phyloP scores from a whole-genome alignment of 2,888 invertebrate species.

The Dynastes hyllus region DNA sequence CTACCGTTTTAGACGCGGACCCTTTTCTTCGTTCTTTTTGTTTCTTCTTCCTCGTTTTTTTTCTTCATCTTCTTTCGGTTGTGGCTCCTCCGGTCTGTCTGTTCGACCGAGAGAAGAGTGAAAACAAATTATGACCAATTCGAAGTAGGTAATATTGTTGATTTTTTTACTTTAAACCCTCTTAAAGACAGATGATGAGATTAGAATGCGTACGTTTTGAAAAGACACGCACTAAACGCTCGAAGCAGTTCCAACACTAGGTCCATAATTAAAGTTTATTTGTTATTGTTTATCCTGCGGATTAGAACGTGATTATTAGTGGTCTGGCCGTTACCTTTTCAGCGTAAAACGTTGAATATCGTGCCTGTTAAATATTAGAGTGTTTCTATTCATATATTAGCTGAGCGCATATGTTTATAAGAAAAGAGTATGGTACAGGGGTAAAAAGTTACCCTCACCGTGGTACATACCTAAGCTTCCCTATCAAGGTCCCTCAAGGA shows the following conservation, averaged over 20 bases:
- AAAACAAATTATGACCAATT: constrained; percentile 47
- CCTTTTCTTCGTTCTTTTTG: constrained; percentile 26
- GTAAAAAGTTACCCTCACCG: constrained; percentile 21
- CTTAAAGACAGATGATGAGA: constrained; percentile 45
- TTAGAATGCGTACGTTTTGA: constrained; percentile 42
- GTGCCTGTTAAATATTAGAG: constrained; percentile 36
- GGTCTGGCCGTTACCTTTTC: constrained; percentile 39
- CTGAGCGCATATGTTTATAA: constrained; percentile 6
- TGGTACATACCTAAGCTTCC: neutral
- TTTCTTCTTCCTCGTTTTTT: constrained; percentile 26
- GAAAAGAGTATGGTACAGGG: constrained; percentile 17
- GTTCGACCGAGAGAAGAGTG: constrained; percentile 20
- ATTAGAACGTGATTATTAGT: constrained; percentile 50
- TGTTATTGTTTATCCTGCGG: constrained; percentile 48
- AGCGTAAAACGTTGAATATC: constrained; percentile 42
- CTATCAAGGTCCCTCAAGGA: neutral
- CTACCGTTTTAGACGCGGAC: constrained; percentile 41
- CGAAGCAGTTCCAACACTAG: constrained; percentile 39
- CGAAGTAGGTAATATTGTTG: constrained; percentile 48
- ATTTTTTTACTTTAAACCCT: constrained; percentile 51
- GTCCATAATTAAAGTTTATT: constrained; percentile 48
- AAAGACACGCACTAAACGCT: constrained; percentile 43
- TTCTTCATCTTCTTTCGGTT: constrained; percentile 1
- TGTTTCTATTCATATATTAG: constrained; percentile 18
- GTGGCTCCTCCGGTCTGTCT: constrained; percentile 14